These are phyloP conservation scores for Trachymyrmex septentrionalis DNA, from an alignment of 1,140 invertebrate genomes.

Conservation along the genomic window DNA sequence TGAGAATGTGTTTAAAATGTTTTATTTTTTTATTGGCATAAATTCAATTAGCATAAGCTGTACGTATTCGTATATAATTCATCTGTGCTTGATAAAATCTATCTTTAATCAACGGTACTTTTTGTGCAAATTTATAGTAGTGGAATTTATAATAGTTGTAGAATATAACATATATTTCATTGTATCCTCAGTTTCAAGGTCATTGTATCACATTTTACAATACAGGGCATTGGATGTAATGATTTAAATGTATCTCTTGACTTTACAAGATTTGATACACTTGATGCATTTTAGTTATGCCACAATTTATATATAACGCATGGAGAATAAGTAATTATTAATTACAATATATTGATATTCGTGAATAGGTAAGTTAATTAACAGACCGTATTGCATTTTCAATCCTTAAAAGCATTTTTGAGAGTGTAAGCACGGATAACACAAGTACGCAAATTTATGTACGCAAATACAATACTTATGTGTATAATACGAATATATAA, in stretches of 20 bases:
- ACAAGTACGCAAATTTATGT: neutral
- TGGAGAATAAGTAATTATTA: neutral
- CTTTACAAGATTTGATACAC: constrained; percentile 83
- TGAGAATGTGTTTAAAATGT: constrained; percentile 25
- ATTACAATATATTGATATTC: constrained; percentile 1
- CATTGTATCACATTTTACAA: constrained; percentile 81
- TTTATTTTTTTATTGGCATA: constrained; percentile 30
- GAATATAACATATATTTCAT: constrained; percentile 74
- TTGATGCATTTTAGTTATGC: constrained; percentile 63
- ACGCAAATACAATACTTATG: neutral
- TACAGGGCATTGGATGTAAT: constrained; percentile 72
- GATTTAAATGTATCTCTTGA: constrained; percentile 82
- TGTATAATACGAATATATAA: neutral
- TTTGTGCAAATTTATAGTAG: constrained; percentile 81
- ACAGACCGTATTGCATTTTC: neutral
- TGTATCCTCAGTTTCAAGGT: constrained; percentile 77
- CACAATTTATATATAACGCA: neutral
- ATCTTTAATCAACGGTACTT: constrained; percentile 75
- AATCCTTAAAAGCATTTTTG: neutral
- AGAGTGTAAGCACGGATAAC: neutral
- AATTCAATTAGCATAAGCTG: neutral
- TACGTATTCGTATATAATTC: constrained; percentile 42
- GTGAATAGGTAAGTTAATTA: neutral
- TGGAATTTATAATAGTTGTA: constrained; percentile 78
- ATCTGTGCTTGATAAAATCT: constrained; percentile 76